phyloP scores from a whole-genome alignment of 2,113 vertebrate genomes.

The Leucopsar rothschildi region DNA sequence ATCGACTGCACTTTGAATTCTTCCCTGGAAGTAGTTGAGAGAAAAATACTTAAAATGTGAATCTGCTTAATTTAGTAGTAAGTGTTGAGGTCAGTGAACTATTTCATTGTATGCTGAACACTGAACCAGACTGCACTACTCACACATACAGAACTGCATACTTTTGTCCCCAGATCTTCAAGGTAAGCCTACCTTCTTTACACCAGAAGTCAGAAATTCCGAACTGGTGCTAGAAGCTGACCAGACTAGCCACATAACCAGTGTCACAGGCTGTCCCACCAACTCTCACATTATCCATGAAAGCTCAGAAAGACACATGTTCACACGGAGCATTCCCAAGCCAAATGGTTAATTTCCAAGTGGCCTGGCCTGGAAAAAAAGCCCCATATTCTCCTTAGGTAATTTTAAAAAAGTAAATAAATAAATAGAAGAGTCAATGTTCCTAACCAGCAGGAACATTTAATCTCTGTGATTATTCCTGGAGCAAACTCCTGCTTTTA shows the following conservation, averaged over 20 bases:
- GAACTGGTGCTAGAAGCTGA: neutral
- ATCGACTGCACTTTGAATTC: neutral
- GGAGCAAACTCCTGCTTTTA: constrained; percentile 8
- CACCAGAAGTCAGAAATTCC: neutral
- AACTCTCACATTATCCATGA: neutral
- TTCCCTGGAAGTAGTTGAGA: neutral
- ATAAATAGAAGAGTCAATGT: constrained; percentile 22
- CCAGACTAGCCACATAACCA: rapidly evolving
- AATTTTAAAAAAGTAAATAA: constrained; percentile 6
- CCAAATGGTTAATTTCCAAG: neutral
- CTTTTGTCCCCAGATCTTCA: neutral
- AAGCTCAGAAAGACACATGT: neutral
- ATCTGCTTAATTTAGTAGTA: neutral
- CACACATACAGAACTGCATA: neutral
- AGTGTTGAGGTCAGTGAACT: neutral
- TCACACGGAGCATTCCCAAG: neutral
- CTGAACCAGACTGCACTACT: neutral
- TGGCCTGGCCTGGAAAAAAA: neutral
- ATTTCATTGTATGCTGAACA: neutral
- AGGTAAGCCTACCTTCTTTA: neutral
- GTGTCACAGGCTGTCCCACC: neutral
- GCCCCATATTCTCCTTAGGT: neutral
- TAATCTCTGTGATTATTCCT: constrained; percentile 16
- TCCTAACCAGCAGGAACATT: constrained; percentile 37
- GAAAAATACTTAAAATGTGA: neutral